phyloP scores from a whole-genome alignment of 30 jellyfish, hydroid and myxozoan genomes.

The Cassiopea xamachana region DNA sequence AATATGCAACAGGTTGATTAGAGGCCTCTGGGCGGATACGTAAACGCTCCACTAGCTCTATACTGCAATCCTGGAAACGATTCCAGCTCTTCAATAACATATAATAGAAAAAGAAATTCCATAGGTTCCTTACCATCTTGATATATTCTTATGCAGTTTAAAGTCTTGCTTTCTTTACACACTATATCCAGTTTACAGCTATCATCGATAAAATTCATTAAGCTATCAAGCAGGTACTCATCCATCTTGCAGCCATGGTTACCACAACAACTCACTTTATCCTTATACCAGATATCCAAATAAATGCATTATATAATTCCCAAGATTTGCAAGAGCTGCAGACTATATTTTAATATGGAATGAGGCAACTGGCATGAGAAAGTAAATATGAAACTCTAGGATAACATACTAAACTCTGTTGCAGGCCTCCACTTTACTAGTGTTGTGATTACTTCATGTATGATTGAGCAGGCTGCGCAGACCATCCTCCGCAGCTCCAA shows the following conservation, averaged over 20 bases:
- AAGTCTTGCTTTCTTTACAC: too few species aligned
- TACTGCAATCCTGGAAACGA: too few species aligned
- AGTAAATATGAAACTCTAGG: not conserved
- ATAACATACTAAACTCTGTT: too few species aligned
- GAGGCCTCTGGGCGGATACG: too few species aligned
- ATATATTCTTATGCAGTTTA: too few species aligned
- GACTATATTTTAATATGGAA: not conserved
- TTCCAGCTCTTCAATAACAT: too few species aligned
- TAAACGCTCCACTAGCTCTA: too few species aligned
- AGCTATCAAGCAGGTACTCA: slow-evolving; percentile 22
- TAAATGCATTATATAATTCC: not conserved
- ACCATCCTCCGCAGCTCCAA: not conserved
- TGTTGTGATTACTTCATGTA: not conserved
- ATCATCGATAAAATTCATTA: not conserved
- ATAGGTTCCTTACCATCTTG: too few species aligned
- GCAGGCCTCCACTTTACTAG: not conserved
- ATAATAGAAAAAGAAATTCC: too few species aligned
- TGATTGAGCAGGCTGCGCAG: not conserved
- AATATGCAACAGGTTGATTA: too few species aligned
- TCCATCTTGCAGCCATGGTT: slow-evolving; percentile 38
- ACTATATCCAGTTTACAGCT: too few species aligned
- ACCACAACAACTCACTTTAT: not conserved
- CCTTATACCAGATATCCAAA: not conserved
- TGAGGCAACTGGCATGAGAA: not conserved
- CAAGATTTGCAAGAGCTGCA: not conserved